Evolutionary conservation across 1,140 invertebrate genomes (phyloP).

Genomic region (Ptiloglossa arizonensis): DNA sequence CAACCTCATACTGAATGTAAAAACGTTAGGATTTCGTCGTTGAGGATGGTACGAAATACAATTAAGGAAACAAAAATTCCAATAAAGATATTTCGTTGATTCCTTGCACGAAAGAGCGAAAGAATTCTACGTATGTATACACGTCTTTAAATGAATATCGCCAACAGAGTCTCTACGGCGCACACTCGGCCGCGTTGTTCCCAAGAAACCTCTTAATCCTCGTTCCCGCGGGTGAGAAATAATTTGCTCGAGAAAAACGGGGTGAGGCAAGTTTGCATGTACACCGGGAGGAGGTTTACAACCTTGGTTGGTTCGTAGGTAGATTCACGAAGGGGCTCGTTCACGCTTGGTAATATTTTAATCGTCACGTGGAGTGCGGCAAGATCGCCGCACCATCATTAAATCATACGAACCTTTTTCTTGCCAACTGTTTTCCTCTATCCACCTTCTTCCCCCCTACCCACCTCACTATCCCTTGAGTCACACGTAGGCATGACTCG

Average conservation of each 20-base stretch:
- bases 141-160: neutral
- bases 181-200: conserved; percentile 34
- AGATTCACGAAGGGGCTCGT: conserved; percentile 44
- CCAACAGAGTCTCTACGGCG: neutral
- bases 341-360: conserved; percentile 37
- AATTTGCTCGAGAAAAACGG: conserved; percentile 46
- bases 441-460: too few relatives aligned
- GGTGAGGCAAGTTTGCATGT: conserved; percentile 35
- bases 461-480: neutral
- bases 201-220: conserved; percentile 43
- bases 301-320: conserved; percentile 6
- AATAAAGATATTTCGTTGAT: conserved; percentile 1
- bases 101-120: neutral
- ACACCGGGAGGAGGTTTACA: conserved; percentile 36
- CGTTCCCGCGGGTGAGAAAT: conserved; percentile 45
- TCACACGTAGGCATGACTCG: conserved; percentile 20
- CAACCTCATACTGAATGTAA: too few relatives aligned
- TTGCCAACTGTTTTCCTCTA: conserved; percentile 30
- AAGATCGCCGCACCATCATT: conserved; percentile 34
- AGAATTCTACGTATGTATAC: neutral
- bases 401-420: conserved; percentile 46
- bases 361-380: conserved; percentile 31
- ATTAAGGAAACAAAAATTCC: too few relatives aligned
- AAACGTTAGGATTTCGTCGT: too few relatives aligned
- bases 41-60: too few relatives aligned